These are phyloP conservation scores for Coregonus clupeaformis DNA, from an alignment of 2,113 vertebrate species.

Conservation along the genomic window DNA sequence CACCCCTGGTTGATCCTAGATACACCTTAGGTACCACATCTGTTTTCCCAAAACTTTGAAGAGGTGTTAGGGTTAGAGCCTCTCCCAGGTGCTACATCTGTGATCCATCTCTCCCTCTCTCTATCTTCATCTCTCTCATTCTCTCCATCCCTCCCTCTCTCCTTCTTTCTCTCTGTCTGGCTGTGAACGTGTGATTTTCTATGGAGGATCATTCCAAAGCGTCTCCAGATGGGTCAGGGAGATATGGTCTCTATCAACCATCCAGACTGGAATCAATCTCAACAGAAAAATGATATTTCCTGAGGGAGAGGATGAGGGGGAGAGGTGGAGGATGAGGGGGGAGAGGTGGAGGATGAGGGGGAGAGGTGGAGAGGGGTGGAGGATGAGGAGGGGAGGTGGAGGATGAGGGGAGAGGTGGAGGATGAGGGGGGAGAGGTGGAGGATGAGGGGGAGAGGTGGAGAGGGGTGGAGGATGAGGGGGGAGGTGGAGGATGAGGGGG, in stretches of 20 bases:
- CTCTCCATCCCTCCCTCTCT: background rate
- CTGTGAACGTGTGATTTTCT: conserved; percentile 18
- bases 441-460: conserved; percentile 10
- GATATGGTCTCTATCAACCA: conserved; percentile 65
- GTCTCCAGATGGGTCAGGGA: conserved; percentile 62
- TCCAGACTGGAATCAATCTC: conserved; percentile 55
- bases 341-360: conserved; percentile 7
- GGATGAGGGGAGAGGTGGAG: background rate
- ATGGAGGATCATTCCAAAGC: conserved; percentile 54
- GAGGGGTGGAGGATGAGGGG: conserved; percentile 18
- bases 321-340: conserved; percentile 11
- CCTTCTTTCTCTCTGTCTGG: background rate
- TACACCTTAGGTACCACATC: background rate
- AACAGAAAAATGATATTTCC: conserved; percentile 54
- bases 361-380: conserved; percentile 17
- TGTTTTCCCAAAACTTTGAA: background rate
- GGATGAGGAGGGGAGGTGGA: conserved; percentile 8
- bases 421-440: conserved; percentile 14
- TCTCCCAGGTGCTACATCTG: background rate
- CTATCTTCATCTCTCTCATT: background rate
- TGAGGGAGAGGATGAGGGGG: conserved; percentile 19
- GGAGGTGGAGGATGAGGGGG: background rate
- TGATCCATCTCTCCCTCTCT: background rate
- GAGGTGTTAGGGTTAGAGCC: background rate
- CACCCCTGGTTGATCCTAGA: background rate